These are phyloP conservation scores for Drosophila peninsularis DNA, from an alignment of 2,888 invertebrate genomes.

Conservation along the genomic window DNA sequence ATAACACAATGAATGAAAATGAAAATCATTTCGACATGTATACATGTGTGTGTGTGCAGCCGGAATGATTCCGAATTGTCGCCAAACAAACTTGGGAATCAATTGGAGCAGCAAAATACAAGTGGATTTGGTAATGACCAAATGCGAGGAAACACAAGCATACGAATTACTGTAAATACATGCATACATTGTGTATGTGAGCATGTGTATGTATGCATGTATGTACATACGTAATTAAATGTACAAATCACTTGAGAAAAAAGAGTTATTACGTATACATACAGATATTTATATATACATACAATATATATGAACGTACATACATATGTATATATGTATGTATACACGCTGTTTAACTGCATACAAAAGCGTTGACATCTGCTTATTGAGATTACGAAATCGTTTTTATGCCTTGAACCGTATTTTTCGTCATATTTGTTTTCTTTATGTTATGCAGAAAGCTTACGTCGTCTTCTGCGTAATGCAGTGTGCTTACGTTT, in stretches of 20 bases:
- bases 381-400: slow-evolving; percentile 37
- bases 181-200: not conserved
- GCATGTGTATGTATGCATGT: not conserved
- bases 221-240: not conserved
- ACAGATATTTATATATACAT: not conserved
- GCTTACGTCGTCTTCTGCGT: slow-evolving; percentile 5
- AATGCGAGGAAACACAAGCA: slow-evolving; percentile 8
- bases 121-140: slow-evolving; percentile 36
- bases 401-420: slow-evolving; percentile 38
- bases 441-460: slow-evolving; percentile 1
- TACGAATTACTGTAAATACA: not conserved
- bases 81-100: slow-evolving; percentile 70
- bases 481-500: slow-evolving; percentile 41
- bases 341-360: not conserved
- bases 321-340: not conserved
- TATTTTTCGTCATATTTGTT: slow-evolving; percentile 18
- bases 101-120: slow-evolving; percentile 58
- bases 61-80: slow-evolving; percentile 56
- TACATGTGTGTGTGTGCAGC: slow-evolving; percentile 21
- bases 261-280: slow-evolving; percentile 2
- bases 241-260: not conserved
- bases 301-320: not conserved
- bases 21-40: slow-evolving; percentile 61
- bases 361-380: slow-evolving; percentile 38
- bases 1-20: slow-evolving; percentile 59